Percentiles rank a stretch among this genome's conserved stretches.
phyloP scores from a whole-genome alignment of 2,888 invertebrate species.

The Cryptosula pallasiana region DNA sequence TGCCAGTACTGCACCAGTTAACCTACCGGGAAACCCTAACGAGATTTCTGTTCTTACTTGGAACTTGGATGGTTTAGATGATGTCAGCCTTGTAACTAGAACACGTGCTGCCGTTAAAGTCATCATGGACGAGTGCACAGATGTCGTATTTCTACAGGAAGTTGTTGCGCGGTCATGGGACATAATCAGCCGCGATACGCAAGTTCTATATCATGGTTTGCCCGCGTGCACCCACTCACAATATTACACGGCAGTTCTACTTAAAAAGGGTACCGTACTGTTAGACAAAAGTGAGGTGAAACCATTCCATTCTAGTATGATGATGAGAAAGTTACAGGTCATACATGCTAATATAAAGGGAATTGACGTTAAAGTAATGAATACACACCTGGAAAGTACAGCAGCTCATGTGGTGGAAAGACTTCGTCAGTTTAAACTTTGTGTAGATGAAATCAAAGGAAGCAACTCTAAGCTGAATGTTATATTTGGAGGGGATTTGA shows the following conservation, averaged over 20 bases:
- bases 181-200: conserved; percentile 43
- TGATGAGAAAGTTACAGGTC: conserved; percentile 57
- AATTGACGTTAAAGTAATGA: conserved; percentile 55
- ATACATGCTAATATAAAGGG: conserved; percentile 38
- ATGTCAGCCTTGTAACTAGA: conserved; percentile 54
- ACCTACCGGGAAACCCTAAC: conserved; percentile 35
- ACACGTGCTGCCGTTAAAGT: conserved; percentile 57
- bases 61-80: conserved; percentile 62
- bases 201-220: not conserved
- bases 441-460: conserved; percentile 45
- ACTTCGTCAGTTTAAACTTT: conserved; percentile 52
- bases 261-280: conserved; percentile 51
- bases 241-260: conserved; percentile 56
- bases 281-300: conserved; percentile 54
- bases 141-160: conserved; percentile 61
- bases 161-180: conserved; percentile 54
- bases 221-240: conserved; percentile 33
- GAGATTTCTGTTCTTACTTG: conserved; percentile 57
- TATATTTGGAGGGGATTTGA: conserved; percentile 62
- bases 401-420: conserved; percentile 54
- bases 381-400: conserved; percentile 61
- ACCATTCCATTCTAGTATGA: conserved; percentile 54
- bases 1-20: conserved; percentile 33
- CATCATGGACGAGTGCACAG: conserved; percentile 56
- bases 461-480: conserved; percentile 41